Evolutionary conservation across 2,888 invertebrate genomes (phyloP), one percentile per base, ranked within the genome.

Genomic region (Lysandra coridon): DNA sequence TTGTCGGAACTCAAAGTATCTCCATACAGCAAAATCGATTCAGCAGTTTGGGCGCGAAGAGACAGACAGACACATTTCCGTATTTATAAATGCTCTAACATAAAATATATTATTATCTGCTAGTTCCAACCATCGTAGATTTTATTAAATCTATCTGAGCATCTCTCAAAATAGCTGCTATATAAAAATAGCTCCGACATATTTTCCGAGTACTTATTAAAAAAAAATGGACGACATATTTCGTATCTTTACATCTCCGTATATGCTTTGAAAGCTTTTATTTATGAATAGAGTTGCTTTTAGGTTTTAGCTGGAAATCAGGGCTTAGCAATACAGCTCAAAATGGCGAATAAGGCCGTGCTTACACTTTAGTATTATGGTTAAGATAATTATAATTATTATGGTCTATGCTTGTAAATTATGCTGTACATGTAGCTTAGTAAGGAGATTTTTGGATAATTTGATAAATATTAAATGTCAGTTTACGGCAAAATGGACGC

Each of bases 301-400:
- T 69, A 69, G 69, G 69, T 69, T 37, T 33, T 4, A 69, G 69
- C 69, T 69, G 33, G 62, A 62, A 62, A 62, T 62, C 62, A 62
- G 62, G 69, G 69, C 69, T 69, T 69, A 69, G 33, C 69, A 69
- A 69, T 69, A 69, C 69, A 64, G 64, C 64, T n/a, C 10, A 37
- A 69, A 14, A 37, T 69, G 69, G 69, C 33, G 33, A 12, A 33
- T 69, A 37, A 69, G 69, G 33, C 69, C 1, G 14, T 2, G 69
- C 17, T 10, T 12, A 69, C 69, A 69, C 33, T 37, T 5, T 2
- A 64, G 30, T 49, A 2, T 69, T 17, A 37, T 69, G 5, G 69
- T 30, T 30, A 64, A 64, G 17, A 69, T 69, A 23, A 69, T 69
- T 6, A 62, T 23, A 1, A 12, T 14, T 17, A n/a, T n/a, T 62